phyloP scores from a whole-genome alignment of 1,140 invertebrate species.

The Nebria ingens region DNA sequence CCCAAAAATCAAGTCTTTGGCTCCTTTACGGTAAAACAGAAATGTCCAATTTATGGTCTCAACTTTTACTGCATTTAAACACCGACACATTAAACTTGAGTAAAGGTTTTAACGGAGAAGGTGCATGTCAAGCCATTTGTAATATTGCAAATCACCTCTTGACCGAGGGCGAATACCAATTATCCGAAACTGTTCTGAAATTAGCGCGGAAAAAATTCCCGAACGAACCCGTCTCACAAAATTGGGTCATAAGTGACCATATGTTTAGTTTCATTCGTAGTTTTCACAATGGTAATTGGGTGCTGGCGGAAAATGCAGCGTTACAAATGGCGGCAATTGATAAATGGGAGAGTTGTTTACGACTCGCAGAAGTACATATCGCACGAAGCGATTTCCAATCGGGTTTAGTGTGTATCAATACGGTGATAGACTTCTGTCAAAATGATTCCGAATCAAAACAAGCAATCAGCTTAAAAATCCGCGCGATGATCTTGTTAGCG shows the following conservation, averaged over 20 bases:
- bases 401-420: slow-evolving; percentile 46
- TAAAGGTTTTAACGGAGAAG: slow-evolving; percentile 53
- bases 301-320: slow-evolving; percentile 62
- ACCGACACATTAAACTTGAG: slow-evolving; percentile 39
- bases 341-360: slow-evolving; percentile 52
- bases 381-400: slow-evolving; percentile 54
- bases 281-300: slow-evolving; percentile 60
- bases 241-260: slow-evolving; percentile 61
- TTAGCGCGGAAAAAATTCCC: slow-evolving; percentile 51
- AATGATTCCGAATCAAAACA: slow-evolving; percentile 39
- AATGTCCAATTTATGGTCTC: slow-evolving; percentile 65
- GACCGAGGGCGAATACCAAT: slow-evolving; percentile 44
- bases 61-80: slow-evolving; percentile 66
- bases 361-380: slow-evolving; percentile 55
- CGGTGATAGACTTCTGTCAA: slow-evolving; percentile 42
- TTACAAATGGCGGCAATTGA: slow-evolving; percentile 61
- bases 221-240: slow-evolving; percentile 44
- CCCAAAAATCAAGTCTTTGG: slow-evolving; percentile 76
- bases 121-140: slow-evolving; percentile 58
- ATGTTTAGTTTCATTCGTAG: slow-evolving; percentile 46
- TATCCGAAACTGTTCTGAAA: slow-evolving; percentile 42
- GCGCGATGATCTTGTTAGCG: slow-evolving; percentile 60
- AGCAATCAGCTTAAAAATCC: slow-evolving; percentile 47
- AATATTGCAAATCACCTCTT: slow-evolving; percentile 54
- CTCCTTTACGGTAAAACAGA: slow-evolving; percentile 75